These are phyloP conservation scores for Micromesistius poutassou DNA, from an alignment of 2,797 vertebrate species.

Conservation along the genomic window DNA sequence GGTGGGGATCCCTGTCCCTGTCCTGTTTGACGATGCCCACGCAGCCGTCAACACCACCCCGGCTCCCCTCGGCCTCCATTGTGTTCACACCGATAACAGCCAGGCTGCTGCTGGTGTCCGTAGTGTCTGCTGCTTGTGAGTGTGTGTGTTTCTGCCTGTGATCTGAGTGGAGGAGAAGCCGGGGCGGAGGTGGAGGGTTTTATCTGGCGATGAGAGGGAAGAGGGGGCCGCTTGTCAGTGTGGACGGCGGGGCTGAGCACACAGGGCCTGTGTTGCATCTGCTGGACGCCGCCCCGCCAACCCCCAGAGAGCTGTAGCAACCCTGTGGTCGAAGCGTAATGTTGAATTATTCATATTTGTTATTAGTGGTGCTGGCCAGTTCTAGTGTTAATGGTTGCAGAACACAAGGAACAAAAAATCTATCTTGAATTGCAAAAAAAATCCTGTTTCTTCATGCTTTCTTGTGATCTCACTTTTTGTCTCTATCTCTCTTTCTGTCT, in stretches of 20 bases:
- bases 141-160: conserved; percentile 25
- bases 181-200: conserved; percentile 33
- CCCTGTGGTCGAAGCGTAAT: background rate
- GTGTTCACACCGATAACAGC: conserved; percentile 58
- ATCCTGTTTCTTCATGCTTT: no score
- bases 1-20: background rate
- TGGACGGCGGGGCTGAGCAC: conserved; percentile 32
- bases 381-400: background rate
- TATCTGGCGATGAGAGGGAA: conserved; percentile 50
- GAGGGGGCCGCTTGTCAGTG: conserved; percentile 55
- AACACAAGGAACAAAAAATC: no score
- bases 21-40: background rate
- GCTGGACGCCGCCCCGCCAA: conserved; percentile 14
- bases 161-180: conserved; percentile 29
- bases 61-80: conserved; percentile 20
- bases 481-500: no score
- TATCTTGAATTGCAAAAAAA: no score
- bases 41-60: conserved; percentile 9
- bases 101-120: conserved; percentile 35
- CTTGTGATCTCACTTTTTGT: no score
- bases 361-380: background rate
- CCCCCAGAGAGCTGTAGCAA: no score
- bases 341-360: background rate
- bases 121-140: conserved; percentile 23
- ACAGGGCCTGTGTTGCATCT: conserved; percentile 46